Percentiles rank a stretch among this genome's conserved stretches.
Evolutionary conservation across 2,888 invertebrate genomes (phyloP).

Genomic region (Tenthredo distinguenda): DNA sequence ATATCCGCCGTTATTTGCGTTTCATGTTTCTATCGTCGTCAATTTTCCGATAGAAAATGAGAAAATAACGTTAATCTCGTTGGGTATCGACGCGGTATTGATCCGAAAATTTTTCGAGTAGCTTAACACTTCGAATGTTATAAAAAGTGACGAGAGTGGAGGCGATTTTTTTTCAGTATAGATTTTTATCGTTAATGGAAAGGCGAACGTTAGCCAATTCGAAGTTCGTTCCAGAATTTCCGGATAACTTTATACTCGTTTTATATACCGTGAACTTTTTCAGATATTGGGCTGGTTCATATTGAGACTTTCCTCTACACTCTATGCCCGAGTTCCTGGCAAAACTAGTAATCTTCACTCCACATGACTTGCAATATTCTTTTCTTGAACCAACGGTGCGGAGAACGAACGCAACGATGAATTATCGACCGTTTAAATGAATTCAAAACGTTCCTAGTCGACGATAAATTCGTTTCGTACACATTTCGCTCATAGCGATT

Average conservation of each 20-base stretch:
- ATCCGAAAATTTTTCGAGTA: neutral
- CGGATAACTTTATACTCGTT: neutral
- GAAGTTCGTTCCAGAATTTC: neutral
- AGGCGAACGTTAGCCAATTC: neutral
- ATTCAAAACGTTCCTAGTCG: neutral
- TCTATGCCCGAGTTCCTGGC: neutral
- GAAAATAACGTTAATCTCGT: neutral
- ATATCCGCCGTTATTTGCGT: neutral
- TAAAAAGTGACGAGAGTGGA: neutral
- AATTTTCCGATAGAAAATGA: neutral
- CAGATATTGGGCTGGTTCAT: neutral
- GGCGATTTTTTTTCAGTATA: neutral
- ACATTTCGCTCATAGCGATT: neutral
- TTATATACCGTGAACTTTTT: neutral
- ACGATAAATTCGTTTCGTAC: neutral
- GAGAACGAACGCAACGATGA: conserved; percentile 6
- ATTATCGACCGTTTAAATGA: conserved; percentile 16
- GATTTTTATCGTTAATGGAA: neutral
- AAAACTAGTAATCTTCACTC: conserved; percentile 29
- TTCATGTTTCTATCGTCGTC: neutral
- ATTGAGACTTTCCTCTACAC: neutral
- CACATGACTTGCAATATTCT: conserved; percentile 39
- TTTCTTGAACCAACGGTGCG: neutral
- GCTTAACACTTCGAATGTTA: neutral
- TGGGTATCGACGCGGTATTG: neutral